Evolutionary conservation across 2,797 vertebrate genomes (phyloP), one percentile per base, ranked within the genome.

Genomic region (Linurgus olivaceus): DNA sequence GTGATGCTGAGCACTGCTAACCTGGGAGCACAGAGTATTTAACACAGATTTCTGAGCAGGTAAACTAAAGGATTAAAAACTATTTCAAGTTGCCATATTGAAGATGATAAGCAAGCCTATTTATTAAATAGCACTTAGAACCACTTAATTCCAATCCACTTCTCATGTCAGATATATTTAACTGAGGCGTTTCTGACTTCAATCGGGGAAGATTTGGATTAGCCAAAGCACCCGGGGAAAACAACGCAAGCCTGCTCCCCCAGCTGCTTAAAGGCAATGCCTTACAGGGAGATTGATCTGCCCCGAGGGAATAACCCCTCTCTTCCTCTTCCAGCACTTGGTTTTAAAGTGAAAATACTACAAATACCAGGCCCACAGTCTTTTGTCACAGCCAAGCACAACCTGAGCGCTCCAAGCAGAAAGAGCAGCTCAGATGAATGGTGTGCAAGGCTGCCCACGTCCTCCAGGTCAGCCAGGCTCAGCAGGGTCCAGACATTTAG

Each of bases 111-210:
- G 90, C 18, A 17, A 87, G 65, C 28, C 81, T 82, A 78, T 90
- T 94, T 89, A 94, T 90, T 71, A 38, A 35, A 48, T 21, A 65
- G 52, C 26, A 57, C n/a, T 89, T 74, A 70, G 74, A 65, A 62
- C 76, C 67, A 40, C 89, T 92, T 94, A 96, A 80, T 88, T 88
- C 80, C 86, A 83, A 92, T 93, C 88, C 95, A 86, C 66, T 90
- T 77, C 81, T 73, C 74, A 6, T 4, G 88, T 82, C 93, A 86
- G 86, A 91, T 86, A 5, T 37, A 81, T 90, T 94, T 94, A 93
- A 93, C 90, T 7, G 55, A 7, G 44, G 80, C 17, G 1, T 82
- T 94, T 89, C 84, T 92, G 80, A 61, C 90, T 89, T 82, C 90
- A 80, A 0, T 83, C 81, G 35, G 2, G 13, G 54, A 29, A 92